Conservation (phyloP, 2,888 invertebrate species). For the Nezara viridula region DNA sequence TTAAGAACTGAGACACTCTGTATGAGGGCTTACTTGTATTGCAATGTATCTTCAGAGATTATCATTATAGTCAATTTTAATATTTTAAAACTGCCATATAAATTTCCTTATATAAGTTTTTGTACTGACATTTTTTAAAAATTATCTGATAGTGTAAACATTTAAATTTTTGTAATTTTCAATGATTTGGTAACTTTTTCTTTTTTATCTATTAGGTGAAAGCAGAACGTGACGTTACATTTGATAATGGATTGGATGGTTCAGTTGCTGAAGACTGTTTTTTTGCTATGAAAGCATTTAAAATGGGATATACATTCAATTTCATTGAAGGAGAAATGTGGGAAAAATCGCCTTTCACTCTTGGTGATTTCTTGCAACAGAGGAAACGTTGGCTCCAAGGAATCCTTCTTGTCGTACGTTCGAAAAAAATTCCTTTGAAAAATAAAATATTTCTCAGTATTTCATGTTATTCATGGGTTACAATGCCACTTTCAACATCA, state of each 20-base stretch:
- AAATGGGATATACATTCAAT: constrained; percentile 91
- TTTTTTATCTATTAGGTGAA: constrained; percentile 77
- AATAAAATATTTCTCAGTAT: constrained; percentile 87
- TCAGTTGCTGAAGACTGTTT: constrained; percentile 98
- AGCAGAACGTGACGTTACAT: constrained; percentile 92
- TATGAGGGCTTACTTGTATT: no score
- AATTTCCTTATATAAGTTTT: no score
- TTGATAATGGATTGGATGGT: constrained; percentile 96
- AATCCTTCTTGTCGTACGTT: constrained; percentile 89
- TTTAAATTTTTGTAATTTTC: background rate
- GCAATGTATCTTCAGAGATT: no score
- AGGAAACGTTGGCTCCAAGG: constrained; percentile 97
- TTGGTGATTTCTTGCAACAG: constrained; percentile 96
- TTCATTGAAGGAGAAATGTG: constrained; percentile 99
- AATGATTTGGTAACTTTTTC: background rate
- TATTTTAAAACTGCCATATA: no score
- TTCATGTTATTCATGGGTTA: constrained; percentile 96
- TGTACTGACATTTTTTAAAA: no score
- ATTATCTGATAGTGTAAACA: background rate
- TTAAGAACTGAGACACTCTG: no score
- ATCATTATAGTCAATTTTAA: no score
- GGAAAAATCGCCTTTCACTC: constrained; percentile 96
- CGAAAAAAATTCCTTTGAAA: constrained; percentile 83
- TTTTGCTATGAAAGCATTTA: constrained; percentile 95
- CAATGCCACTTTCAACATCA: constrained; percentile 91